These are phyloP conservation scores for Onchidella celtica DNA, from an alignment of 2,888 invertebrate genomes.

Conservation along the genomic window DNA sequence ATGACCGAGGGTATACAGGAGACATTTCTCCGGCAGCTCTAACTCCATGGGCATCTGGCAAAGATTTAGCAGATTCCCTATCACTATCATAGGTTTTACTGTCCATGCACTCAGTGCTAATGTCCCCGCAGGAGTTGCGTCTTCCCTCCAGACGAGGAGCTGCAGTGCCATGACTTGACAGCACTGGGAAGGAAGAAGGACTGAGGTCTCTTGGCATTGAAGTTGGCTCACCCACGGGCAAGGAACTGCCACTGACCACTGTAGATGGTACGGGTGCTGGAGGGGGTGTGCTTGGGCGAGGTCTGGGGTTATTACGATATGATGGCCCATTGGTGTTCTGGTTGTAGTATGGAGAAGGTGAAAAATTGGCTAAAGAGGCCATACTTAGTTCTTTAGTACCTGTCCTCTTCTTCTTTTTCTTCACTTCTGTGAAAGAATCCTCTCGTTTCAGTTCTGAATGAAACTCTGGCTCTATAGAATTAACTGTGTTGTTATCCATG, in stretches of 20 bases:
- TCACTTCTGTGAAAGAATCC: constrained; percentile 50
- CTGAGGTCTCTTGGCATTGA: constrained; percentile 66
- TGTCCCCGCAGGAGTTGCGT: constrained; percentile 71
- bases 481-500: background rate
- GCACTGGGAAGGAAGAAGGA: constrained; percentile 74
- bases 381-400: background rate
- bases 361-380: background rate
- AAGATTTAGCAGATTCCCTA: constrained; percentile 74
- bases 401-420: constrained; percentile 45
- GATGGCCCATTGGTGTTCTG: constrained; percentile 6
- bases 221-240: constrained; percentile 13
- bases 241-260: background rate
- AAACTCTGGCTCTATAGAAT: background rate
- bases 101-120: constrained; percentile 58
- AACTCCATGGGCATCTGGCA: constrained; percentile 67
- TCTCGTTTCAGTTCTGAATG: constrained; percentile 12
- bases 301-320: background rate
- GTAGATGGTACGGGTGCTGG: constrained; percentile 17
- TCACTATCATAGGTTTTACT: constrained; percentile 72
- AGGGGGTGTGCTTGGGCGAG: constrained; percentile 9
- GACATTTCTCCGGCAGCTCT: constrained; percentile 51
- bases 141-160: constrained; percentile 61
- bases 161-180: constrained; percentile 50
- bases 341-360: background rate
- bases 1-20: constrained; percentile 66